phyloP scores from a whole-genome alignment of 2,888 invertebrate species.

The Allacma fusca region DNA sequence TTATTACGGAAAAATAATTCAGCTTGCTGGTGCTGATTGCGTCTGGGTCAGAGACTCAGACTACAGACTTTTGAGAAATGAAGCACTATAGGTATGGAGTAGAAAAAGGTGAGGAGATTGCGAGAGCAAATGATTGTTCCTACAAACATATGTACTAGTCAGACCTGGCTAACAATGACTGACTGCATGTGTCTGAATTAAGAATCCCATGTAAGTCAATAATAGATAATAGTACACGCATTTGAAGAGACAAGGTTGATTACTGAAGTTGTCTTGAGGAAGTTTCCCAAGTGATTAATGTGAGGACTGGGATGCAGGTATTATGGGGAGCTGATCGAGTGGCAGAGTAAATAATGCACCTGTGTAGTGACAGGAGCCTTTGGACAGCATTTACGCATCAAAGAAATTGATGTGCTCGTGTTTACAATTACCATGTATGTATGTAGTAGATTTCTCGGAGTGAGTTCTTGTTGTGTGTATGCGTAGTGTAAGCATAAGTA shows the following conservation, averaged over 20 bases:
- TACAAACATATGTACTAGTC: too few species aligned
- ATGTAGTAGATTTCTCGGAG: neutral
- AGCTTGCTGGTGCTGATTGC: too few species aligned
- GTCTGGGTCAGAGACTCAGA: too few species aligned
- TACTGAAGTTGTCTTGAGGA: neutral
- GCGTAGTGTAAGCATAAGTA: neutral
- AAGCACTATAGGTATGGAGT: too few species aligned
- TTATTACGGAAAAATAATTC: too few species aligned
- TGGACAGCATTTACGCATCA: neutral
- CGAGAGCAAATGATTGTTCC: too few species aligned
- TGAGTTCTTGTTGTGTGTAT: neutral
- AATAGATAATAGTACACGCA: neutral
- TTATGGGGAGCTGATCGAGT: neutral
- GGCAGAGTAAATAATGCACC: constrained; percentile 11
- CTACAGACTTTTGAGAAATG: too few species aligned
- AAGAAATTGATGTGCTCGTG: constrained; percentile 6
- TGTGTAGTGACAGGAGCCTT: constrained; percentile 6
- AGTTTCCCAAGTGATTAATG: neutral
- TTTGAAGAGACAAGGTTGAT: neutral
- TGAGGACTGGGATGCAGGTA: neutral
- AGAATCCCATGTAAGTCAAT: neutral
- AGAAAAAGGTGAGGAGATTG: too few species aligned
- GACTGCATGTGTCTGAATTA: neutral
- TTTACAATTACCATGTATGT: constrained; percentile 8
- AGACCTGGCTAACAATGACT: too few species aligned